Percentiles rank a stretch among this genome's conserved stretches.
Conservation (phyloP, 2,797 vertebrate genomes). For the Gastrophryne carolinensis region DNA sequence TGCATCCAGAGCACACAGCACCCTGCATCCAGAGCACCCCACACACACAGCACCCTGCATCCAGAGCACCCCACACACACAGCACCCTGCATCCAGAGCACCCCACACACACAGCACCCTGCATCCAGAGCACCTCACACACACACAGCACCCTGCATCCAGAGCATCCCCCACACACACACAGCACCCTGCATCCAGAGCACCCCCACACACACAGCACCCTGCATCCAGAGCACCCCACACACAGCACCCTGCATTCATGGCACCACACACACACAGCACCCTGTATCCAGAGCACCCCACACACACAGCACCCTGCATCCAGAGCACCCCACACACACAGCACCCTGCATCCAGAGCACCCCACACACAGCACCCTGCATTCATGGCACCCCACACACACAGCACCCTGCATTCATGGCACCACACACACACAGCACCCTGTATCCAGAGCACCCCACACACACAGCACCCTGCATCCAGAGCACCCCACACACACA, state of each 20-base stretch:
- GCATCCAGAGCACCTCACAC: not conserved
- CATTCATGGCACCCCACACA: not conserved
- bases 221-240: constrained; percentile 13
- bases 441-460: too few relatives aligned
- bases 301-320: not conserved
- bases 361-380: constrained; percentile 26
- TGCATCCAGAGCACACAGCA: too few relatives aligned
- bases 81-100: constrained; percentile 20
- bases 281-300: too few relatives aligned
- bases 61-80: too few relatives aligned
- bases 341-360: too few relatives aligned
- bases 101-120: too few relatives aligned
- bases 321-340: not conserved
- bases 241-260: not conserved
- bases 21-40: not conserved
- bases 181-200: not conserved
- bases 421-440: not conserved
- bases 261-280: not conserved
- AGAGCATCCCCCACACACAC: too few relatives aligned
- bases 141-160: too few relatives aligned
- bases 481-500: not conserved
- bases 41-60: not conserved
- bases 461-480: not conserved
- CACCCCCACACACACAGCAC: not conserved
- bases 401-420: not conserved